Percentiles rank a stretch among this genome's conserved stretches.
phyloP scores from a whole-genome alignment of 2,113 vertebrate genomes.

The Hypomesus transpacificus region DNA sequence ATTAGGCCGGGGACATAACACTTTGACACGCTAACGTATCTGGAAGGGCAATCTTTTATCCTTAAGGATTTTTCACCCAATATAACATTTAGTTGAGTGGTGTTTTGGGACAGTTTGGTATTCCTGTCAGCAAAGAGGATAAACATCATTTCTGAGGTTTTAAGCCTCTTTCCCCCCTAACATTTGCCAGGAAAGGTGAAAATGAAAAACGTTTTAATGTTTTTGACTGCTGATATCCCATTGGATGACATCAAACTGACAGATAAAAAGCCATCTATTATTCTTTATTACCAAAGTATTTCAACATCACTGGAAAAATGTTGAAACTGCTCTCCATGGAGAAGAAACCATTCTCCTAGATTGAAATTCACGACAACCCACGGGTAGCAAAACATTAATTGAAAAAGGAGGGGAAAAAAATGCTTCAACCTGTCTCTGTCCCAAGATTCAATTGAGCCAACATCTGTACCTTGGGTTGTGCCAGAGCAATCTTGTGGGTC shows the following conservation, averaged over 20 bases:
- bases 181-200: constrained; percentile 43
- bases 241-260: constrained; percentile 33
- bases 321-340: constrained; percentile 12
- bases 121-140: constrained; percentile 68
- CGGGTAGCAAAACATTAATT: neutral
- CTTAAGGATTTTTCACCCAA: constrained; percentile 67
- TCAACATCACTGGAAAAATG: constrained; percentile 25
- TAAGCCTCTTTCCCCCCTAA: constrained; percentile 51
- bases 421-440: constrained; percentile 19
- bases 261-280: constrained; percentile 47
- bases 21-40: constrained; percentile 69
- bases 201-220: constrained; percentile 18
- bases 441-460: constrained; percentile 20
- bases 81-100: constrained; percentile 63
- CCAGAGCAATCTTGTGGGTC: constrained; percentile 9
- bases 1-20: no score
- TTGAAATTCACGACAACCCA: constrained; percentile 18
- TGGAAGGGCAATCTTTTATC: constrained; percentile 66
- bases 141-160: constrained; percentile 67
- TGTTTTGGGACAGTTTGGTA: constrained; percentile 61
- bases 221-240: constrained; percentile 35
- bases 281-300: constrained; percentile 40
- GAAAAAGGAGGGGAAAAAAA: neutral
- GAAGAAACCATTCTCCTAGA: neutral
- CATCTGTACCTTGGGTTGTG: constrained; percentile 18